phyloP scores from a whole-genome alignment of 92 coral and sea anemone species.

The Phenganax marumi region DNA sequence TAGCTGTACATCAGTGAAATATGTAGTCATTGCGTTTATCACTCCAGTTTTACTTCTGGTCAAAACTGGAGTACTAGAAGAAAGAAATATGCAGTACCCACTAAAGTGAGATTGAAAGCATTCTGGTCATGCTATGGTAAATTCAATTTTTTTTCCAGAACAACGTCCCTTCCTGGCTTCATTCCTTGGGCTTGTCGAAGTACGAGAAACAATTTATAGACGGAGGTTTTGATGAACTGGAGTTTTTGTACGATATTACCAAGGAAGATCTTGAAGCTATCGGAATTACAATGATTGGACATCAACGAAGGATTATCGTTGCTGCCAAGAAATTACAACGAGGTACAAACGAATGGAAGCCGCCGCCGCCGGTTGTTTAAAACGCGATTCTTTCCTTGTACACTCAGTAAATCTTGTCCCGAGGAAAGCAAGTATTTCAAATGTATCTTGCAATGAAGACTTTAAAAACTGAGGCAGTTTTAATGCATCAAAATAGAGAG shows the following conservation, averaged over 20 bases:
- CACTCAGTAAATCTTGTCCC: background rate
- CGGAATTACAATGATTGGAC: slow-evolving; percentile 85
- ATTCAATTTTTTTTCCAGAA: slow-evolving; percentile 42
- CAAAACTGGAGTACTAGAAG: background rate
- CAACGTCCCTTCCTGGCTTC: slow-evolving; percentile 87
- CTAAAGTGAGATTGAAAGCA: too few species aligned
- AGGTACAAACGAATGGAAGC: slow-evolving; percentile 20
- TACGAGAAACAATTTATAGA: slow-evolving; percentile 87
- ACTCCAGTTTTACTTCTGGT: too few species aligned
- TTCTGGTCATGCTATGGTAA: background rate
- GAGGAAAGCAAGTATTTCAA: background rate
- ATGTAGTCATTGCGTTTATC: too few species aligned
- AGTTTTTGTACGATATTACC: slow-evolving; percentile 83
- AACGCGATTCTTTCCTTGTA: slow-evolving; percentile 20
- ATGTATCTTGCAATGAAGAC: too few species aligned
- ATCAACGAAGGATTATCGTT: slow-evolving; percentile 85
- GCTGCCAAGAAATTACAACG: slow-evolving; percentile 71
- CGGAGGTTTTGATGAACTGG: slow-evolving; percentile 97
- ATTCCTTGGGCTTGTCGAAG: slow-evolving; percentile 79
- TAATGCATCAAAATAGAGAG: too few species aligned
- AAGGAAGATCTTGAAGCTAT: slow-evolving; percentile 81
- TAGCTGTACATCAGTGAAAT: too few species aligned
- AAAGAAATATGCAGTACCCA: background rate
- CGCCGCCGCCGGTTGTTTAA: slow-evolving; percentile 38
- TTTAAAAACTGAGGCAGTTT: too few species aligned